Conservation (phyloP, 2,797 vertebrate species). For the Rhincodon typus region DNA sequence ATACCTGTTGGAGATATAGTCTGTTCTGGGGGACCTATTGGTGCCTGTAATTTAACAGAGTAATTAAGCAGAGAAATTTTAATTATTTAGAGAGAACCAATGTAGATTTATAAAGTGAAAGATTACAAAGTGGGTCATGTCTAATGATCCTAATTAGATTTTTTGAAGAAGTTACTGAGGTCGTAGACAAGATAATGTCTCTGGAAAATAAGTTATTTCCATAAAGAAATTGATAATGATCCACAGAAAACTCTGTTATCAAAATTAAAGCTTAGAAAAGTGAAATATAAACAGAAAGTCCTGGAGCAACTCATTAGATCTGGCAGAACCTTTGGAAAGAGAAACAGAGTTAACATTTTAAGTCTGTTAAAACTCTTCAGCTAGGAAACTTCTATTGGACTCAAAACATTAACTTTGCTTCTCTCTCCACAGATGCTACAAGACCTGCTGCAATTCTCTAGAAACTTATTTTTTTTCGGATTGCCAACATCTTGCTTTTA, state of each 20-base stretch:
- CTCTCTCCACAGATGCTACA: too few species aligned
- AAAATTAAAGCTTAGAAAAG: neutral
- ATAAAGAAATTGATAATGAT: neutral
- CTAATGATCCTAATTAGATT: neutral
- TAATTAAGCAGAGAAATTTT: neutral
- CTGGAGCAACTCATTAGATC: too few species aligned
- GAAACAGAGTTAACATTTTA: too few species aligned
- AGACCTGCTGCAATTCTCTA: too few species aligned
- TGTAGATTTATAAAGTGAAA: neutral
- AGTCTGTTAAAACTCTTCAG: too few species aligned
- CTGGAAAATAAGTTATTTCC: neutral
- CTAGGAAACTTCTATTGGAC: too few species aligned
- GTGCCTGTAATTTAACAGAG: neutral
- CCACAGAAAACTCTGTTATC: neutral
- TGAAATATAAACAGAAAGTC: neutral
- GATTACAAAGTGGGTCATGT: neutral
- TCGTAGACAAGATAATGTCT: neutral
- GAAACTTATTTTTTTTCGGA: too few species aligned
- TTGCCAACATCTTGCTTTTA: too few species aligned
- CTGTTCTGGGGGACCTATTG: neutral
- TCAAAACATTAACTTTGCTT: too few species aligned
- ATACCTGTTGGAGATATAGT: neutral
- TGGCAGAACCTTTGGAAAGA: too few species aligned
- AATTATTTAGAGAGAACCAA: neutral
- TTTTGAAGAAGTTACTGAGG: neutral